phyloP scores from a whole-genome alignment of 2,888 invertebrate species.

The Macropis europaea region DNA sequence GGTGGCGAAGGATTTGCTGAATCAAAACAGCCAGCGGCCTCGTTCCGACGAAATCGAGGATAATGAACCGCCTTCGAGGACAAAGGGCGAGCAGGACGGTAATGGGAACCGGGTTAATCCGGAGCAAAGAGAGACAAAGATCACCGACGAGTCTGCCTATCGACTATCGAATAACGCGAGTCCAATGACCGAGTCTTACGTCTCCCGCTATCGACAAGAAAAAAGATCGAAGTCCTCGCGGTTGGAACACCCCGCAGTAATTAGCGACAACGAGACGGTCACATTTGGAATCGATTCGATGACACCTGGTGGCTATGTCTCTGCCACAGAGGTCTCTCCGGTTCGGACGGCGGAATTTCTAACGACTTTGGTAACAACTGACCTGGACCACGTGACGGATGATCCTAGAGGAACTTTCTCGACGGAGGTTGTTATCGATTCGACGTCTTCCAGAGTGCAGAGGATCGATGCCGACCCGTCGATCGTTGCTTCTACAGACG shows the following conservation, averaged over 20 bases:
- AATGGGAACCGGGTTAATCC: constrained; percentile 18
- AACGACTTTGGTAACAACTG: too few species aligned
- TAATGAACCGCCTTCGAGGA: constrained; percentile 9
- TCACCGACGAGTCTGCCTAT: neutral
- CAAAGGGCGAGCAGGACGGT: neutral
- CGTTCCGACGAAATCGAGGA: neutral
- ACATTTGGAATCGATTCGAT: neutral
- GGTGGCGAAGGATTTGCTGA: neutral
- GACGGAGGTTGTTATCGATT: too few species aligned
- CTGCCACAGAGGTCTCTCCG: too few species aligned
- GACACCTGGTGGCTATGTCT: too few species aligned
- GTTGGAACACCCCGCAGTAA: neutral
- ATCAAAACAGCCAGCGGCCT: neutral
- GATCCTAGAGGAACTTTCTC: neutral
- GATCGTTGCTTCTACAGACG: neutral
- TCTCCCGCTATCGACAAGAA: neutral
- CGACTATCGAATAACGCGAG: too few species aligned
- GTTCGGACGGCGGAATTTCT: constrained; percentile 1
- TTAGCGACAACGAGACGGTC: neutral
- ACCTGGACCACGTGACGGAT: too few species aligned
- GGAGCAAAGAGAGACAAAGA: neutral
- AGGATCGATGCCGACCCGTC: neutral
- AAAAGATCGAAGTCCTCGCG: constrained; percentile 21
- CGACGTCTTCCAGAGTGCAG: neutral
- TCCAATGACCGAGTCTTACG: too few species aligned